Base-by-base conservation (phyloP, 1,140 invertebrate genomes). In the Drosophila leontia region DNA sequence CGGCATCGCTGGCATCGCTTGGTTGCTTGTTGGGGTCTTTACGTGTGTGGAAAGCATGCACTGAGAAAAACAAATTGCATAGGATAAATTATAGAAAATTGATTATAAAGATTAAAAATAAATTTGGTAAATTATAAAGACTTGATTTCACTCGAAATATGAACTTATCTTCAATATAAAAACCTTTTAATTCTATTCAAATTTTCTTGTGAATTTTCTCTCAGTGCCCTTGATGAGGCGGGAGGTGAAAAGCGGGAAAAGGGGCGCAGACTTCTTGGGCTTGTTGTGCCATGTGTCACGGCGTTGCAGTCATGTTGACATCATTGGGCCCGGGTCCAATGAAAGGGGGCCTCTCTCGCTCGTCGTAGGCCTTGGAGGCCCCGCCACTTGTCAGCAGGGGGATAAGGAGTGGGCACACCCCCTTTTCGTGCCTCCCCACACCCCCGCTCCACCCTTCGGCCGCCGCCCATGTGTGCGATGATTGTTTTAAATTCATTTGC, bases 401-500 rank as follows among this genome's bases (percentile, higher is more conserved):
- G 58, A 50, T 9, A 17, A 19, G 39, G 12, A 12, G 67, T 26
- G 32, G 15, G 32, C 39, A 17, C 39, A 19, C 48, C 37, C 32
- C 26, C 34, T 57, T 57, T 57, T 61, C 58, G 23, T n/a, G 7
- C 55, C 37, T 12, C 37, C 15, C 1, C 17, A 7, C 39, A 45
- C 29, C 41, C 3, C 9, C 23, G n/a, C 8, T 11, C 12, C 35
- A 32, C 15, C 41, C 26, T 26, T 56, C 9, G 5, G 19, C 17
- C 37, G 19, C 47, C 41, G 26, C 41, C 56, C 58, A 41, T 74
- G 78, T 75, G 60, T 88, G 85, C 80, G 85, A 51, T 90, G 85
- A 90, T 90, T 90, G 85, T 82, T 90, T 90, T 90, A 90, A 90
- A 90, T 90, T 90, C 85, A 90, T 90, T 90, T 90, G 86, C 75